Base-by-base conservation (phyloP, 2,888 invertebrate species). In the Mycogona germanica region DNA sequence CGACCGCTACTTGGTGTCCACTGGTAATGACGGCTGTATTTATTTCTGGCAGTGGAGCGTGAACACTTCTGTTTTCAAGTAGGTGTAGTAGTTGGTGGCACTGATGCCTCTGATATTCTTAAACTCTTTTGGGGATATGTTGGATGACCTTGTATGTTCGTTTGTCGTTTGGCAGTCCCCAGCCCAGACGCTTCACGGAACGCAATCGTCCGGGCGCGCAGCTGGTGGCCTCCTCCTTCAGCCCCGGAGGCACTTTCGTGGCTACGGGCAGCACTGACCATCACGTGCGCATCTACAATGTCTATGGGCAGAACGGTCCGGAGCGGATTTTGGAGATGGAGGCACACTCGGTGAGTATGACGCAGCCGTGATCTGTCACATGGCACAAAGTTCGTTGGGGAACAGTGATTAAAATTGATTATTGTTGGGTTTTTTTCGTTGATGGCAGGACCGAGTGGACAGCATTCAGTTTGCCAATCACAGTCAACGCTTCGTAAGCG, bases 181-280 rank as follows among this genome's bases (percentile, higher is more conserved):
- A 85, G 68, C 93, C 95, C 2, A 82, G 86, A 61, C 84, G 91
- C 68, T 93, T 87, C 71, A 86, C 91, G 65, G 95, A 93, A 70
- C 81, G 88, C 64, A 82, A 92, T 73, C 76, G 93, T 3, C 92
- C 93, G 0, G 95, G 95, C 5, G 88, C 91, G 30, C 92, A 93
- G 75, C 93, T 97, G 87, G 82, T 95, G 64, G 95, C 93, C 70
- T 86, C 85, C 0, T 83, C 87, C 0, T 89, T 88, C 67, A 88
- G 87, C 64, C 81, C 85, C 0, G 87, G 92, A 21, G 92, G 92
- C 23, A 78, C 81, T 57, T 88, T 92, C 70, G 76, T 96, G 62
- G 96, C 95, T 3, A 87, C 95, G 6, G 97, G 96, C 48, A 89
- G 87, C 55, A 88, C 91, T 0, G 96, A 97, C 73, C 88, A 92